Conservation (phyloP, 2,113 vertebrate genomes). For the Cynopterus brachyotis region DNA sequence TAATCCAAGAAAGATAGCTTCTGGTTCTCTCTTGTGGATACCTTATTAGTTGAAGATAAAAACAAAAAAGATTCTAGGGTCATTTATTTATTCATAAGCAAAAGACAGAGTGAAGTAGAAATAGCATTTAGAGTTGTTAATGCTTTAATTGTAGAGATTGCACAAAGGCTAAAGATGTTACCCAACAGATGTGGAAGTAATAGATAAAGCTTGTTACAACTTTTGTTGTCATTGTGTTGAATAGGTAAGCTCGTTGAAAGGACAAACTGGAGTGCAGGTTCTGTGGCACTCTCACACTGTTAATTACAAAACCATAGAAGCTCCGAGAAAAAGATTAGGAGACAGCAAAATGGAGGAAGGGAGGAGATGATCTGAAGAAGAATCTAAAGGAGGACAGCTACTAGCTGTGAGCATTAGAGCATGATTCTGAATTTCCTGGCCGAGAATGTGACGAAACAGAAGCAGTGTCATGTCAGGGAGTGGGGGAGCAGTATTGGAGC, state of each 20-base stretch:
- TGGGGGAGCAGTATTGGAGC: fast-evolving
- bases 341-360: not conserved
- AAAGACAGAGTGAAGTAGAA: not conserved
- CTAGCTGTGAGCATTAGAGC: not conserved
- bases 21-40: not conserved
- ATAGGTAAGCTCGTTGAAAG: slow-evolving; percentile 38
- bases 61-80: not conserved
- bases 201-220: slow-evolving; percentile 46
- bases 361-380: not conserved
- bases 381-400: not conserved
- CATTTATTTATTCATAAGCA: not conserved
- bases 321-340: not conserved
- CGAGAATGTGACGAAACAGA: not conserved
- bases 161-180: slow-evolving; percentile 27
- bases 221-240: slow-evolving; percentile 37
- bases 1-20: not conserved
- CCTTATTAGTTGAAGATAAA: not conserved
- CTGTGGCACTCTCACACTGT: slow-evolving; percentile 49
- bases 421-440: not conserved
- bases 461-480: too few species aligned
- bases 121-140: not conserved
- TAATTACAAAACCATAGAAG: not conserved
- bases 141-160: not conserved
- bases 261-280: not conserved
- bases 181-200: slow-evolving; percentile 59